Conservation (phyloP, 2,797 vertebrate species). For the Esox lucius region DNA sequence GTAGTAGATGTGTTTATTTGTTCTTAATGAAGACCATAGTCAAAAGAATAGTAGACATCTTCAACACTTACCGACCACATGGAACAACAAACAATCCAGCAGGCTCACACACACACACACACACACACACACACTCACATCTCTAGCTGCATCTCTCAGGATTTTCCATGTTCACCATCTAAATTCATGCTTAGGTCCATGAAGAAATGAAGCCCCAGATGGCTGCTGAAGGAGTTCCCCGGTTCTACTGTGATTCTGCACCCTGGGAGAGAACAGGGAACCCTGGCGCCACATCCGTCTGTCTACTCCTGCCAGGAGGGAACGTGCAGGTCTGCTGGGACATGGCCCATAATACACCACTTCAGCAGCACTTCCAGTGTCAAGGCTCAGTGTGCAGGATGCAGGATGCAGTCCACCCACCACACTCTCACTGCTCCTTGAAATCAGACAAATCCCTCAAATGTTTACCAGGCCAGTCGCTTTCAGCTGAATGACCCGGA, state of each 20-base stretch:
- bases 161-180: background rate
- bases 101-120: slow-evolving; percentile 30
- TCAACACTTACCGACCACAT: slow-evolving; percentile 53
- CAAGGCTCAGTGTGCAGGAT: background rate
- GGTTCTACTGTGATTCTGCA: background rate
- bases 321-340: background rate
- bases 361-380: background rate
- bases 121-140: background rate
- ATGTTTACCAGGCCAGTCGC: slow-evolving; percentile 31
- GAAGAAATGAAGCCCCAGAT: background rate
- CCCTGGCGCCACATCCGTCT: slow-evolving; percentile 10
- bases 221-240: slow-evolving; percentile 36
- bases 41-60: slow-evolving; percentile 54
- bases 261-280: slow-evolving; percentile 3
- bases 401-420: background rate
- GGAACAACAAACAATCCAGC: slow-evolving; percentile 53
- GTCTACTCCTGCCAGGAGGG: slow-evolving; percentile 12
- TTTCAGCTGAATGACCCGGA: slow-evolving; percentile 15
- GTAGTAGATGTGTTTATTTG: slow-evolving; percentile 56
- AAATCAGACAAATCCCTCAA: slow-evolving; percentile 11
- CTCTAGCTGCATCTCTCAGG: slow-evolving; percentile 9
- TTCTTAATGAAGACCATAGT: slow-evolving; percentile 62
- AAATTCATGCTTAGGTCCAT: background rate
- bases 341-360: slow-evolving; percentile 17
- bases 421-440: background rate